Conservation (phyloP, 2,113 vertebrate species). For the Macheiramphus alcinus region DNA sequence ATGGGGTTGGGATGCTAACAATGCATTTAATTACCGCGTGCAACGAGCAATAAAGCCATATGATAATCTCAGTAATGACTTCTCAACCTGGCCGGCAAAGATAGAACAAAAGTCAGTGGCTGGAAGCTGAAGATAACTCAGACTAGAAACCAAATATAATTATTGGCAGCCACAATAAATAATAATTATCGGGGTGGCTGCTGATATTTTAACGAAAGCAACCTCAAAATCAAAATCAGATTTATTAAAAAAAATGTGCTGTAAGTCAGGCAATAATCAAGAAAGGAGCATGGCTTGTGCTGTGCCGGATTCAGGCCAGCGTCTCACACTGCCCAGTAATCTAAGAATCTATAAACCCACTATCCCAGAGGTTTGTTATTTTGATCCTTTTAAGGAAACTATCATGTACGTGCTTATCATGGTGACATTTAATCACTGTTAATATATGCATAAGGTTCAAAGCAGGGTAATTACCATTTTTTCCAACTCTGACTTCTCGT, state of each 20-base stretch:
- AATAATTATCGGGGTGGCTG: background rate
- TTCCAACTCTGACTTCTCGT: background rate
- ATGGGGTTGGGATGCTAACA: too few species aligned
- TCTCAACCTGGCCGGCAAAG: background rate
- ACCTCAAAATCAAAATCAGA: background rate
- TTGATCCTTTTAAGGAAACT: constrained; percentile 45
- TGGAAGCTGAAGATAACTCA: constrained; percentile 8
- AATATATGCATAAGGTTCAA: constrained; percentile 37
- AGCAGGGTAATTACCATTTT: constrained; percentile 49
- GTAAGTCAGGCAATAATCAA: background rate
- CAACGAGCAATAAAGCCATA: too few species aligned
- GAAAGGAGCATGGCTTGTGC: background rate
- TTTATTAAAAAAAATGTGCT: background rate
- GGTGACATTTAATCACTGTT: constrained; percentile 21
- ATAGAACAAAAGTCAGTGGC: background rate
- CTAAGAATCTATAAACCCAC: background rate
- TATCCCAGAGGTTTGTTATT: background rate
- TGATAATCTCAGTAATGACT: background rate
- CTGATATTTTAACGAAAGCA: background rate
- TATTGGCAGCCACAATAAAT: background rate
- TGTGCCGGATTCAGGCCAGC: background rate
- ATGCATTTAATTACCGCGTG: too few species aligned
- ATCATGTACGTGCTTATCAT: constrained; percentile 13
- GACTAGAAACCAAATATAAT: background rate
- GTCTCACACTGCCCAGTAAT: background rate